Evolutionary conservation across 2,888 invertebrate species (phyloP).

Genomic region (Ephialtes manifestator): DNA sequence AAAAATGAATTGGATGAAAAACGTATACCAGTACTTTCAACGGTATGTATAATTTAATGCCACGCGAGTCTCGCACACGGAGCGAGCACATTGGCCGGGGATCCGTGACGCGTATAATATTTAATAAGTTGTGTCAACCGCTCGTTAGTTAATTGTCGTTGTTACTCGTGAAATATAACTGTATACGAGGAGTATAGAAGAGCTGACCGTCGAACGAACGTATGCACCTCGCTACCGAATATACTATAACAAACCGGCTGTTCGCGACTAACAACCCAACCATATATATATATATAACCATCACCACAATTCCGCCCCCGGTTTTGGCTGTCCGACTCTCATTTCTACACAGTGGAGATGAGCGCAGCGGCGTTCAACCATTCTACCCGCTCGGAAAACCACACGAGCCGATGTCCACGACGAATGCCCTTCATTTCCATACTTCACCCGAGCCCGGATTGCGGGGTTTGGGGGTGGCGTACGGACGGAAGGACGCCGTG

Average conservation of each 20-base stretch:
- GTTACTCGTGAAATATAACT: constrained; percentile 64
- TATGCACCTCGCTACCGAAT: constrained; percentile 29
- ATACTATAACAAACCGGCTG: constrained; percentile 46
- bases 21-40: constrained; percentile 14
- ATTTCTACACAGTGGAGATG: constrained; percentile 60
- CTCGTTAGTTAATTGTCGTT: constrained; percentile 85
- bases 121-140: constrained; percentile 85
- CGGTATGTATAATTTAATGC: constrained; percentile 69
- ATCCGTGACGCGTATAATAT: constrained; percentile 81
- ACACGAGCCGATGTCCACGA: constrained; percentile 78
- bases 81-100: constrained; percentile 60
- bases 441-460: constrained; percentile 77
- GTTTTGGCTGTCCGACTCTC: constrained; percentile 70
- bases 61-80: constrained; percentile 7
- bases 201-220: constrained; percentile 27
- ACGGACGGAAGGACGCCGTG: constrained; percentile 74
- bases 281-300: not conserved
- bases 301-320: not conserved
- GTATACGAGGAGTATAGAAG: constrained; percentile 31
- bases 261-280: constrained; percentile 65
- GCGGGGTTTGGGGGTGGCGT: constrained; percentile 23
- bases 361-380: constrained; percentile 47
- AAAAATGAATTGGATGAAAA: constrained; percentile 29
- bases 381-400: constrained; percentile 56
- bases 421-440: constrained; percentile 85